Conservation (phyloP, 2,113 vertebrate species). For the Rhinoderma darwinii region DNA sequence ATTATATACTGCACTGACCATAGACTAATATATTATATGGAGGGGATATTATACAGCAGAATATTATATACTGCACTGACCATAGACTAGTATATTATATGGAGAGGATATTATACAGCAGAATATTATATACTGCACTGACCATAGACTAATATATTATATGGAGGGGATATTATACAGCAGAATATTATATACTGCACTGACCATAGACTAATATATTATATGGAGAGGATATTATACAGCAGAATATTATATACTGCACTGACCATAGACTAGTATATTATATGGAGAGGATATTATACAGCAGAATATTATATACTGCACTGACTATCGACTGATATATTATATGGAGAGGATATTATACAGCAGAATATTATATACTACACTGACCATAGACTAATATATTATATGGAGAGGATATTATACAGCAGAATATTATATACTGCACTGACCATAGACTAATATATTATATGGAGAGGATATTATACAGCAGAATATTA, state of each 20-base stretch:
- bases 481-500: background rate
- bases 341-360: background rate
- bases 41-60: background rate
- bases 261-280: background rate
- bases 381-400: background rate
- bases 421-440: background rate
- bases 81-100: background rate
- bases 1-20: background rate
- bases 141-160: background rate
- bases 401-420: background rate
- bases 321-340: background rate
- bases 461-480: background rate
- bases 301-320: background rate
- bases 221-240: background rate
- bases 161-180: too few relatives aligned
- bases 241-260: background rate
- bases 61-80: background rate
- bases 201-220: background rate
- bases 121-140: background rate
- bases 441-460: background rate
- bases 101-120: background rate
- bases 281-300: background rate
- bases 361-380: background rate
- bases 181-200: too few relatives aligned
- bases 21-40: background rate